phyloP scores from a whole-genome alignment of 1,140 invertebrate genomes.

The Polypedilum vanderplanki region DNA sequence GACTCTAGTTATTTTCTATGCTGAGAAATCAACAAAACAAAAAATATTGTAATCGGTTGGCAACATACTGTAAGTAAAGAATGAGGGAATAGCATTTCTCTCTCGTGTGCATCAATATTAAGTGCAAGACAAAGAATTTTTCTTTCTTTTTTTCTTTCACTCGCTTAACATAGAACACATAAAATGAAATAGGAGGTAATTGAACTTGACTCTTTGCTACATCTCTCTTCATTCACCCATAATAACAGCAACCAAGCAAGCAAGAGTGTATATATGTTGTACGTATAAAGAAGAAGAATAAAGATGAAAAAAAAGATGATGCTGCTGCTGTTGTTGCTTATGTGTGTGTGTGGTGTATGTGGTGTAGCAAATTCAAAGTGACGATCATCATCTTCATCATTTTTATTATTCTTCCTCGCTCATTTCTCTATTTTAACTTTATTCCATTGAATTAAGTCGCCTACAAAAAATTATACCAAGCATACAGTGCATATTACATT shows the following conservation, averaged over 20 bases:
- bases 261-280: too few species aligned
- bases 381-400: neutral
- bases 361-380: neutral
- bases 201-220: neutral
- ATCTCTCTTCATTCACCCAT: neutral
- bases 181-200: neutral
- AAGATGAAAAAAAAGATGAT: neutral
- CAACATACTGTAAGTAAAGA: too few species aligned
- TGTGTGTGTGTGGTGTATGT: constrained; percentile 2
- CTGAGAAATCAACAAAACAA: too few species aligned
- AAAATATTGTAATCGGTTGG: too few species aligned
- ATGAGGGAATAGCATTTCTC: too few species aligned
- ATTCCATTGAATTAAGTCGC: neutral
- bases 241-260: neutral
- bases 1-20: too few species aligned
- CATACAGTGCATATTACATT: neutral
- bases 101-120: too few species aligned
- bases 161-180: too few species aligned
- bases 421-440: too few species aligned
- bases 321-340: neutral
- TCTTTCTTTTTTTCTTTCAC: too few species aligned
- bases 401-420: too few species aligned
- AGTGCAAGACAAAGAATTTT: too few species aligned
- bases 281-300: neutral
- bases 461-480: neutral